Evolutionary conservation across 1,140 invertebrate species (phyloP), one percentile per base, ranked within the genome.

Genomic region (Drosophila teissieri): DNA sequence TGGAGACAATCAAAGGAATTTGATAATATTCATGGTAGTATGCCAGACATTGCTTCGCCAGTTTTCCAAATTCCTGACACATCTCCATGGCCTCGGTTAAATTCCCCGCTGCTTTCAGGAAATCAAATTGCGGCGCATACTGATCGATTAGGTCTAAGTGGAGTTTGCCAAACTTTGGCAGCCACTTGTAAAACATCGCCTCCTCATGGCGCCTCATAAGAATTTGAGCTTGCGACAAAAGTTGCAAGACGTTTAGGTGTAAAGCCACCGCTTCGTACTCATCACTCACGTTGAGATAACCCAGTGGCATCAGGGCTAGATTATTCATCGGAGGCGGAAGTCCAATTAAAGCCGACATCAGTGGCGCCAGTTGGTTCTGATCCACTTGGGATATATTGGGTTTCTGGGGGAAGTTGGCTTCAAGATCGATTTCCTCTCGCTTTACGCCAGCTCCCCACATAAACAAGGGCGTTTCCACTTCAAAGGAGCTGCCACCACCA

Each of bases 1-100:
- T 93, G 60, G 93, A 93, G 67, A 93, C 89, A 64, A 95, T 93
- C 10, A 97, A 86, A 39, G 95, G 93, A 36, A 92, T 83, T 79
- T 95, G 94, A 90, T 96, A 96, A 92, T 97, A 97, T 64, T 94
- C 94, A 55, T 96, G 95, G 82, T 96, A 97, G 86, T 96, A 97
- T 3, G 93, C 92, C 6, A 96, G 83, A 31, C 95, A 96, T 56
- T 93, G 78, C 27, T 96, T 78, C 62, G 94, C 55, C n/a, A 49
- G 10, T 8, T 60, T 15, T 17, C 74, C 74, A 10, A 78, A 37
- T 0, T 53, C 8, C 2, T 54, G 49, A 1, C 52, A 58, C 0
- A 6, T n/a, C 11, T 49, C 3, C 14, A 60, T 53, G 0, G 78
- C 77, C 36, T 69, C 22, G 1, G n/a, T 15, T 4, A 14, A 5